Evolutionary conservation across 2,888 invertebrate genomes (phyloP), one percentile per base, ranked within the genome.

Genomic region (Thymelicus lineola): DNA sequence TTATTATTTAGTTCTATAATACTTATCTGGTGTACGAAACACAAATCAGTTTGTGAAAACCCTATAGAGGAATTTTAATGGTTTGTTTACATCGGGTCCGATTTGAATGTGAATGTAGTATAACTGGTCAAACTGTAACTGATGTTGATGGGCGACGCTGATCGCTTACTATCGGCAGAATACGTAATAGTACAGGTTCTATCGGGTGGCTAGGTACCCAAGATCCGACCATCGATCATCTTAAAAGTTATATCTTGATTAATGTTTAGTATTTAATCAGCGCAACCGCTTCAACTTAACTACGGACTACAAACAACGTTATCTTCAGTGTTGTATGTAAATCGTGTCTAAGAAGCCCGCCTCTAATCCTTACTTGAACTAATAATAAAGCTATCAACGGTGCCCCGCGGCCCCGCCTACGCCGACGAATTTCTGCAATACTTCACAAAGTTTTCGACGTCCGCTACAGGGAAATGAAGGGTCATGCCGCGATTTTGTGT

Each of bases 301-400:
- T 42, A 42, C 4, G 12, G 42, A 9, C 3, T 12, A 12, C 12
- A 42, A 42, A 42, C 9, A 36, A 66, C 72, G 73, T 78, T 77
- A 75, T 77, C 73, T 77, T 76, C 74, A 77, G 57, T 28, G 14
- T 55, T 17, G 57, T 57, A 17, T 50, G 38, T 50, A 35, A 50
- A 42, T 66, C 45, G 12, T 35, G 12, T 57, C 46, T 28, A 38
- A 60, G 60, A 61, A 61, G 38, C 42, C 38, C 17, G 66, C 17
- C 7, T 61, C 35, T n/a, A 35, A 50, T 59, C 75, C 75, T 71
- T 73, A 60, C 74, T 75, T 66, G 71, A 79, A 79, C 82, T 81
- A 77, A 79, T 81, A 78, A 81, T 79, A 79, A 79, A 80, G 76
- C 75, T 77, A 80, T 81, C 78, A 77, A 75, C 66, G 48, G 64